Conservation (phyloP, 2,113 vertebrate species). For the Platysteira castanea region DNA sequence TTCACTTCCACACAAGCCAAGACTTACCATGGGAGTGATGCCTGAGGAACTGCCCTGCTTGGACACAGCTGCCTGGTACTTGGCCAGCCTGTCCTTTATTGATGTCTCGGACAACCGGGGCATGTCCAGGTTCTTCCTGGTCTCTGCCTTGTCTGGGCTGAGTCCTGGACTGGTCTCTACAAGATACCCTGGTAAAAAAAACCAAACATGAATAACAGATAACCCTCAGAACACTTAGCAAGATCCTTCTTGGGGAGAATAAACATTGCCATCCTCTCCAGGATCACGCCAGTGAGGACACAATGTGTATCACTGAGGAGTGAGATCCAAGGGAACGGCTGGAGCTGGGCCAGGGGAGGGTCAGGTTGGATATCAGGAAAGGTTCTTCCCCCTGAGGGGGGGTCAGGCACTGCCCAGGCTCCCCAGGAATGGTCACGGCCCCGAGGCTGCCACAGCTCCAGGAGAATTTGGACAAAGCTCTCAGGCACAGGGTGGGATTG, state of each 20-base stretch:
- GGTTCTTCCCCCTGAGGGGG: background rate
- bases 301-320: no score
- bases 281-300: background rate
- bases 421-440: background rate
- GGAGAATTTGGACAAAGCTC: background rate
- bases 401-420: background rate
- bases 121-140: constrained; percentile 66
- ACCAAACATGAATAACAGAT: rapidly evolving
- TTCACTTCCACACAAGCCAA: background rate
- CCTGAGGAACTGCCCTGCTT: constrained; percentile 73
- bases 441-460: no score
- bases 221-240: background rate
- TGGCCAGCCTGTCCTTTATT: constrained; percentile 90
- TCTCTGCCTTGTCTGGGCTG: constrained; percentile 65
- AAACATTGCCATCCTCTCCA: background rate
- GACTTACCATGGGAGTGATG: constrained; percentile 53
- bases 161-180: constrained; percentile 49
- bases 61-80: constrained; percentile 91
- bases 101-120: constrained; percentile 82
- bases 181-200: constrained; percentile 37
- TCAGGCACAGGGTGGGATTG: background rate
- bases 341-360: background rate
- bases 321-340: background rate
- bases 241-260: background rate
- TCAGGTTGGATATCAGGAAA: background rate